Evolutionary conservation across 1,140 invertebrate genomes (phyloP), one percentile per base, ranked within the genome.

Genomic region (Drosophila chauvacae): DNA sequence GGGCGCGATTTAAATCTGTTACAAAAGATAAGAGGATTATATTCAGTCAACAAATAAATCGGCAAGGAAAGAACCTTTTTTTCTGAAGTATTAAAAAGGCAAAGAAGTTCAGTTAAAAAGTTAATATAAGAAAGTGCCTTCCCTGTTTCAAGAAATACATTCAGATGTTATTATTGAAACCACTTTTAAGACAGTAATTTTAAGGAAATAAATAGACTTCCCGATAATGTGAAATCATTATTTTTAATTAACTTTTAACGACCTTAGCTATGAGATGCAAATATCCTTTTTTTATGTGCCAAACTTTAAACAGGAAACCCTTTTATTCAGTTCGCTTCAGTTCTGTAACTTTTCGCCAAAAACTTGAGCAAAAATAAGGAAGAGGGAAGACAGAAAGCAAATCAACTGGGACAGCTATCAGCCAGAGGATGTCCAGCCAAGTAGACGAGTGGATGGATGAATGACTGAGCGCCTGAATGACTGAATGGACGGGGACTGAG

Each of bases 361-460:
- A 61, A 60, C 23, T 60, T 55, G n/a, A n/a, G 23, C 13, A 69
- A 69, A 69, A 37, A 65, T 28, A 42, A 30, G 23, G 26, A 39
- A 47, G 37, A 18, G 30, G 16, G 18, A 28, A 37, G 23, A 63
- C 51, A 48, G 74, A 68, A 56, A 48, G 37, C 53, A 42, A 50
- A 60, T 58, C 44, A 72, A 50, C 41, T 48, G 51, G 18, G 44
- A 42, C 69, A 60, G 69, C 69, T 45, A 76, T 76, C 73, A 76
- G 53, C 45, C 28, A 23, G 35, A 55, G 66, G 62, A 65, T 76
- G 73, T 66, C 73, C 61, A 76, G 41, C 44, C 53, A 48, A 66
- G 26, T 75, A 60, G 41, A 56, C 65, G 59, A 71, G 28, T 63
- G 59, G 61, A 50, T 57, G 72, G 26, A 11, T 56, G 66, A n/a